Conservation (phyloP, 2,113 vertebrate genomes). For the Spermophilus dauricus region DNA sequence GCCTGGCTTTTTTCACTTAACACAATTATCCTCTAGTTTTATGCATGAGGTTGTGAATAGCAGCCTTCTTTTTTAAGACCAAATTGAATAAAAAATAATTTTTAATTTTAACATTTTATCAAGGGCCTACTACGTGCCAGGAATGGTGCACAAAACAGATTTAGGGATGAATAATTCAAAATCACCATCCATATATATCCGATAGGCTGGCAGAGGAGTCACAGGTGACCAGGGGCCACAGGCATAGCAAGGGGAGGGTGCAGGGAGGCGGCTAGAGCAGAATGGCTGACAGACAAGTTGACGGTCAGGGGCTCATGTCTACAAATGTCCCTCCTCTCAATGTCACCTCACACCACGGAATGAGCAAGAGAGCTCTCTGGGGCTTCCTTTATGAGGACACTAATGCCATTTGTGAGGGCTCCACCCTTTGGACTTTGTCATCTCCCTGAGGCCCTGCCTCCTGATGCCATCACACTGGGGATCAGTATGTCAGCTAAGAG, state of each 20-base stretch:
- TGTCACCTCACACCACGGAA: not conserved
- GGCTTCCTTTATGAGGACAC: not conserved
- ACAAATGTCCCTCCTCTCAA: not conserved
- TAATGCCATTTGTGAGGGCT: no score
- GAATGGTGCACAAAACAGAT: not conserved
- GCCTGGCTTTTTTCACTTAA: not conserved
- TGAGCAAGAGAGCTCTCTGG: not conserved
- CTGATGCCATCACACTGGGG: no score
- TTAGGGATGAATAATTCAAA: not conserved
- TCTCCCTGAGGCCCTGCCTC: not conserved
- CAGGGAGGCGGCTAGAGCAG: not conserved
- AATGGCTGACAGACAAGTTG: not conserved
- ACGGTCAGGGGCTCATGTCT: not conserved
- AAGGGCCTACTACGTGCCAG: not conserved
- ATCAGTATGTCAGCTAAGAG: not conserved
- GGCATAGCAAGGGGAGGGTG: no score
- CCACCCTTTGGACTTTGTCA: not conserved
- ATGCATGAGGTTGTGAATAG: not conserved
- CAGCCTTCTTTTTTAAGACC: not conserved
- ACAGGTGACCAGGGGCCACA: not conserved
- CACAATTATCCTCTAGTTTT: no score
- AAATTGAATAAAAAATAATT: not conserved
- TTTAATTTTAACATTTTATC: not conserved
- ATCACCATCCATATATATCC: not conserved
- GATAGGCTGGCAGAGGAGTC: not conserved